phyloP scores from a whole-genome alignment of 2,888 invertebrate genomes.

The Hylaea fasciaria region DNA sequence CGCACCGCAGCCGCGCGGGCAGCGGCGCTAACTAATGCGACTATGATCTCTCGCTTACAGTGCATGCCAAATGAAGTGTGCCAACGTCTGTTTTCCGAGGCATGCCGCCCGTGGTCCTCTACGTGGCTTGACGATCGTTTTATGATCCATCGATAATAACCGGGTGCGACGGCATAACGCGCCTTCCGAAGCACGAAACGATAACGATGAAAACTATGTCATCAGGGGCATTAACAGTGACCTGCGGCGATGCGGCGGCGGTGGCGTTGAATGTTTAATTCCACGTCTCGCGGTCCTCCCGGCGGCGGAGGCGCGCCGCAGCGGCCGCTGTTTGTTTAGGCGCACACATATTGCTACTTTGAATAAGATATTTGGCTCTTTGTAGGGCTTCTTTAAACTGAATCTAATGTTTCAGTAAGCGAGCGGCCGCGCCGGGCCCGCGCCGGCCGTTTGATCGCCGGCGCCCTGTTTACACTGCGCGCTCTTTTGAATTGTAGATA shows the following conservation, averaged over 20 bases:
- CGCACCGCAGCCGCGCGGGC: constrained; percentile 18
- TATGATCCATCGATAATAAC: too few species aligned
- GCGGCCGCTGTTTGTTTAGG: constrained; percentile 70
- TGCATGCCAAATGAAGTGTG: too few species aligned
- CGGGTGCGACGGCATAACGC: too few species aligned
- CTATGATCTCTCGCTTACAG: neutral
- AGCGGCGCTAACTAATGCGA: too few species aligned
- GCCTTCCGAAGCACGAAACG: too few species aligned
- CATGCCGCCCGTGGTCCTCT: too few species aligned
- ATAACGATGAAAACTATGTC: too few species aligned
- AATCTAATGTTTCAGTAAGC: constrained; percentile 54
- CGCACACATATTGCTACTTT: constrained; percentile 75
- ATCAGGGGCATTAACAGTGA: too few species aligned
- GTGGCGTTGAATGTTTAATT: too few species aligned
- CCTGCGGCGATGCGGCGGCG: too few species aligned
- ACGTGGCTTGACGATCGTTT: too few species aligned
- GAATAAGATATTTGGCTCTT: constrained; percentile 71
- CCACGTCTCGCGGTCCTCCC: constrained; percentile 18
- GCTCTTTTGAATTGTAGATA: constrained; percentile 31
- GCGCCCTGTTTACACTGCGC: constrained; percentile 21
- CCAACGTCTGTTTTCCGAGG: too few species aligned
- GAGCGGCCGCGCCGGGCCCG: constrained; percentile 27
- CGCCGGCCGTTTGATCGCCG: constrained; percentile 19
- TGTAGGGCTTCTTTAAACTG: constrained; percentile 54
- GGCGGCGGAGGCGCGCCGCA: constrained; percentile 15